A percentile compares a stretch with the other conserved stretches of the same genome.
phyloP scores from a whole-genome alignment of 1,140 invertebrate genomes.

The Telenomus remus region DNA sequence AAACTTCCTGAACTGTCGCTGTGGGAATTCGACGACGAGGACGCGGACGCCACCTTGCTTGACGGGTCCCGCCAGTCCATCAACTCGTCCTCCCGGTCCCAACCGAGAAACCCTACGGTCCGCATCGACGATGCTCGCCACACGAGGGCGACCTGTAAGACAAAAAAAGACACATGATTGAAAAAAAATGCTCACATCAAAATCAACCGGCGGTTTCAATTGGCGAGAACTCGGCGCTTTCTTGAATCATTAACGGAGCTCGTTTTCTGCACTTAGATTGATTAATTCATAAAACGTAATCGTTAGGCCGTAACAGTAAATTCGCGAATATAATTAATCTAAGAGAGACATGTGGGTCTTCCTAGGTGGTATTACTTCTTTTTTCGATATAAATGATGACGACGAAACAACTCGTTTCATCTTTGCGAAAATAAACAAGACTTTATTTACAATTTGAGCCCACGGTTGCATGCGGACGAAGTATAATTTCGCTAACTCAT shows the following conservation, averaged over 20 bases:
- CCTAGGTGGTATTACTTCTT: constrained; percentile 31
- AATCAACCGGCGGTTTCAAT: too few relatives aligned
- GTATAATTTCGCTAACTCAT: constrained; percentile 43
- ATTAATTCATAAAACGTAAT: too few relatives aligned
- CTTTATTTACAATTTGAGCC: constrained; percentile 48
- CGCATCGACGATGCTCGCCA: constrained; percentile 74
- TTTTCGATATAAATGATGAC: constrained; percentile 19
- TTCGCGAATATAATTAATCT: constrained; percentile 29
- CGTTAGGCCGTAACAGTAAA: too few relatives aligned
- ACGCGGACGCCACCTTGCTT: constrained; percentile 51
- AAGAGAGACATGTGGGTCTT: constrained; percentile 27
- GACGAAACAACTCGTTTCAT: constrained; percentile 39
- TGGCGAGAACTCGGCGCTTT: background rate
- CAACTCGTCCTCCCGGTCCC: constrained; percentile 73
- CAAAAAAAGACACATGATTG: too few relatives aligned
- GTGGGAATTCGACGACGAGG: constrained; percentile 48
- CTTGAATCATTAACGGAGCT: too few relatives aligned
- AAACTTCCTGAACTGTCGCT: constrained; percentile 42
- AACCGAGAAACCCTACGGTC: constrained; percentile 72
- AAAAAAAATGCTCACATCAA: background rate
- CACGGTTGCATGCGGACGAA: constrained; percentile 32
- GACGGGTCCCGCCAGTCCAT: constrained; percentile 72
- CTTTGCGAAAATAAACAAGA: constrained; percentile 37
- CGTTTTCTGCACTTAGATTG: too few relatives aligned
- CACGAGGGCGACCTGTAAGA: constrained; percentile 73